A percentile compares a stretch with the other conserved stretches of the same genome.
Conservation (phyloP, 2,888 invertebrate species). For the Mycalesis mineus region DNA sequence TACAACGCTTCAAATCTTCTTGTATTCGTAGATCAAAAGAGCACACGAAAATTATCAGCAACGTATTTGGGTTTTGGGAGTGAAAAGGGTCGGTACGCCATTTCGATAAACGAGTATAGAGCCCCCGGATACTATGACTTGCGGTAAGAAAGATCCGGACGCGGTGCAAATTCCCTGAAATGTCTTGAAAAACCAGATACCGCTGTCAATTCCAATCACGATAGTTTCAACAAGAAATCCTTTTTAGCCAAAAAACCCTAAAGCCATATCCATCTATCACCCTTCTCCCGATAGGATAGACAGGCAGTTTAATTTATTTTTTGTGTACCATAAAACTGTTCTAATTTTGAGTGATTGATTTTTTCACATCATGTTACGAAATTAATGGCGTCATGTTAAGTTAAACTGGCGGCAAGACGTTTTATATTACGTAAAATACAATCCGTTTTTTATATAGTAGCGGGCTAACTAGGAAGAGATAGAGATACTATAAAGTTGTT, state of each 20-base stretch:
- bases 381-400: neutral
- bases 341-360: conserved; percentile 9
- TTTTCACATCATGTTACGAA: neutral
- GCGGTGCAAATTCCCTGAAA: conserved; percentile 32
- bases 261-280: conserved; percentile 5
- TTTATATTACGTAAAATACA: too few relatives aligned
- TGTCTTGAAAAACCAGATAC: conserved; percentile 56
- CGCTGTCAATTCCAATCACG: conserved; percentile 53
- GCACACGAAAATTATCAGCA: conserved; percentile 2
- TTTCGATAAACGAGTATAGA: conserved; percentile 1
- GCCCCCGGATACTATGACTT: neutral
- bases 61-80: neutral
- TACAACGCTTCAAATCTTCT: too few relatives aligned
- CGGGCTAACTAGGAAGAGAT: too few relatives aligned
- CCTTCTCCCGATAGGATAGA: conserved; percentile 1
- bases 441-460: too few relatives aligned
- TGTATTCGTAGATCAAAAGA: neutral
- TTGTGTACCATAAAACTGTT: conserved; percentile 2
- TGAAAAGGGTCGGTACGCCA: neutral
- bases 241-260: conserved; percentile 14
- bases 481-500: too few relatives aligned
- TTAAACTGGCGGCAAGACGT: too few relatives aligned
- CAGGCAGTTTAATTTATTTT: conserved; percentile 11
- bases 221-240: conserved; percentile 37
- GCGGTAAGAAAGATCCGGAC: conserved; percentile 35